Evolutionary conservation across 2,888 invertebrate genomes (phyloP).

Genomic region (Artemia sinica): DNA sequence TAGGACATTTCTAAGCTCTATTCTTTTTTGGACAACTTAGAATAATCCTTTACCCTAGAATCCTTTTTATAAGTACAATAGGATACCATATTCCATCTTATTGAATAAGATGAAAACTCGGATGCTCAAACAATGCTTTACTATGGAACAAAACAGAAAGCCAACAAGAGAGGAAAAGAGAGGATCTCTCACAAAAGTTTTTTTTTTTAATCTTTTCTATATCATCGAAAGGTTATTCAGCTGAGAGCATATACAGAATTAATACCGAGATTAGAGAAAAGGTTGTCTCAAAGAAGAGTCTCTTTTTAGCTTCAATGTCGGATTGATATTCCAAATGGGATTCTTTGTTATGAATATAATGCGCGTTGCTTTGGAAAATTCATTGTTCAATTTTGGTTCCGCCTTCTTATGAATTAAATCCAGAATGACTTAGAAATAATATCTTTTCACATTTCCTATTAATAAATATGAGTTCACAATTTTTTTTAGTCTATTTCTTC

Average conservation of each 20-base stretch:
- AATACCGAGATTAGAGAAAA: conserved; percentile 8
- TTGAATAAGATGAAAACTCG: conserved; percentile 11
- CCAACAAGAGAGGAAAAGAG: neutral
- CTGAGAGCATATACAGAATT: conserved; percentile 12
- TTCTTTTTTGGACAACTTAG: neutral
- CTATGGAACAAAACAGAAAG: conserved; percentile 8
- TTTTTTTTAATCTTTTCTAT: conserved; percentile 5
- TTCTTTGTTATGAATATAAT: neutral
- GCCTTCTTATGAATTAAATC: too few species aligned
- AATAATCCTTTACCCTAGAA: neutral
- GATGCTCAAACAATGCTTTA: conserved; percentile 1
- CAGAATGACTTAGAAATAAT: too few species aligned
- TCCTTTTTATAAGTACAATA: neutral
- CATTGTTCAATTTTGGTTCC: too few species aligned
- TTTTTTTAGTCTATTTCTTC: too few species aligned
- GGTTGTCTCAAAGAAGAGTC: conserved; percentile 4
- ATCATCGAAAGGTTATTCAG: conserved; percentile 15
- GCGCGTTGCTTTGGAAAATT: too few species aligned
- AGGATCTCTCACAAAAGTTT: conserved; percentile 10
- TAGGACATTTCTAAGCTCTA: conserved; percentile 1
- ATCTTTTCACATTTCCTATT: too few species aligned
- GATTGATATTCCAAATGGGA: conserved; percentile 16
- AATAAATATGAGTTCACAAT: too few species aligned
- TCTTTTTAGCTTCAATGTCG: conserved; percentile 13
- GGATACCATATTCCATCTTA: conserved; percentile 1